These are phyloP conservation scores for Columbina picui DNA, from an alignment of 2,113 vertebrate species.

Conservation along the genomic window DNA sequence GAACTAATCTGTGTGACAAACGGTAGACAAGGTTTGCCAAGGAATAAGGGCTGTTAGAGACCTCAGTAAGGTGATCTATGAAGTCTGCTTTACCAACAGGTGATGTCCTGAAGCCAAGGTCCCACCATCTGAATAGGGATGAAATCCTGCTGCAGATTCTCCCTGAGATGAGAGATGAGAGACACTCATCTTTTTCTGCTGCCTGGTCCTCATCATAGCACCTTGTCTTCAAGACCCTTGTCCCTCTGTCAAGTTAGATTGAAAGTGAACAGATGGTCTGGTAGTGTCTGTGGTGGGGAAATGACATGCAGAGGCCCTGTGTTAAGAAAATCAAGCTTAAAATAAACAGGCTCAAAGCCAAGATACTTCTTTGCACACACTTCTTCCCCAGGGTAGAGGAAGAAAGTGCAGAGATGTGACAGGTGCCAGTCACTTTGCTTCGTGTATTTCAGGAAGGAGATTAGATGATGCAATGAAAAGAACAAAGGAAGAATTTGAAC, in stretches of 20 bases:
- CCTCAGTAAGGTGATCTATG: neutral
- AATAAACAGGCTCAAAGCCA: slow-evolving; percentile 36
- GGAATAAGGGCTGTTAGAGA: neutral
- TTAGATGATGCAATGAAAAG: neutral
- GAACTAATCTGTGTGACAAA: neutral
- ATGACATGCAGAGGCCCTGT: neutral
- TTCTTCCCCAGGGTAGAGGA: neutral
- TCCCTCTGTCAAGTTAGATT: neutral
- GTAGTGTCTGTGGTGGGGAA: neutral
- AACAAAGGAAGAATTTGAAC: neutral
- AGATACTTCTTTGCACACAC: slow-evolving; percentile 10
- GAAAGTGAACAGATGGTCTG: slow-evolving; percentile 34
- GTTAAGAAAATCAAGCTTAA: slow-evolving; percentile 12
- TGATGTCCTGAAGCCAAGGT: neutral
- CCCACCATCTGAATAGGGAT: neutral
- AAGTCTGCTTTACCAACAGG: neutral
- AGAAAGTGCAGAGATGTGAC: neutral
- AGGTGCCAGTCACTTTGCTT: slow-evolving; percentile 22
- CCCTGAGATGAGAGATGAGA: neutral
- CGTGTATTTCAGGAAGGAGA: neutral
- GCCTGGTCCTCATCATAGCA: neutral
- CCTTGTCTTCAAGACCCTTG: neutral
- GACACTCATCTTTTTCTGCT: neutral
- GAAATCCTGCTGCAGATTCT: neutral
- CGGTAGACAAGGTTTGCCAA: neutral